Conservation (phyloP, 2,888 invertebrate species). For the Mesorhabditis belari region DNA sequence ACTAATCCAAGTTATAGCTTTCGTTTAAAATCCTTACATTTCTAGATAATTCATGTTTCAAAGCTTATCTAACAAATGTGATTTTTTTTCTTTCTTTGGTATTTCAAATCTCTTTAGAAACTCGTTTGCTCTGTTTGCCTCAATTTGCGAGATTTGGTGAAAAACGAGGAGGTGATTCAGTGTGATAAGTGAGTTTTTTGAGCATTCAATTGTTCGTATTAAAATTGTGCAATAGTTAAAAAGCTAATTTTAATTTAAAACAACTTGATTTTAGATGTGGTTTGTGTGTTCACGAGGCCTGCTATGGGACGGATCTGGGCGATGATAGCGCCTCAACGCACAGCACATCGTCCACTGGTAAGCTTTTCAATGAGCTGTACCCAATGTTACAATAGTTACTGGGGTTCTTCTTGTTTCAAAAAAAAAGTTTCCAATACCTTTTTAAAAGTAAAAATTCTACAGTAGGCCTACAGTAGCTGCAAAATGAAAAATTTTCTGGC, state of each 20-base stretch:
- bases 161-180: slow-evolving; percentile 31
- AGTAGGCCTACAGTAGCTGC: neutral
- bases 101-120: neutral
- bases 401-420: no score
- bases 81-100: slow-evolving; percentile 1
- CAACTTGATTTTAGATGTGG: slow-evolving; percentile 35
- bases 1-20: no score
- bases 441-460: neutral
- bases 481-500: neutral
- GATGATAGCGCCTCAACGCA: slow-evolving; percentile 7
- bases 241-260: slow-evolving; percentile 1
- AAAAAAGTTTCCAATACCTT: neutral
- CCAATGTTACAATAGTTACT: no score
- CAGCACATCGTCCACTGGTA: slow-evolving; percentile 18
- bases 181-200: slow-evolving; percentile 32
- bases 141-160: slow-evolving; percentile 16
- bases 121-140: slow-evolving; percentile 39
- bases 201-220: neutral
- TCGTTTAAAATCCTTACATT: no score
- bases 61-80: no score
- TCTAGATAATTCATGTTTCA: no score
- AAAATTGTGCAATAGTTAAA: slow-evolving; percentile 2
- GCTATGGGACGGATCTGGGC: slow-evolving; percentile 34
- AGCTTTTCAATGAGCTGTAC: no score
- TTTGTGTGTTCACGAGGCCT: slow-evolving; percentile 47